Base-by-base conservation (phyloP, 1,140 invertebrate species). In the Melitaea cinxia region DNA sequence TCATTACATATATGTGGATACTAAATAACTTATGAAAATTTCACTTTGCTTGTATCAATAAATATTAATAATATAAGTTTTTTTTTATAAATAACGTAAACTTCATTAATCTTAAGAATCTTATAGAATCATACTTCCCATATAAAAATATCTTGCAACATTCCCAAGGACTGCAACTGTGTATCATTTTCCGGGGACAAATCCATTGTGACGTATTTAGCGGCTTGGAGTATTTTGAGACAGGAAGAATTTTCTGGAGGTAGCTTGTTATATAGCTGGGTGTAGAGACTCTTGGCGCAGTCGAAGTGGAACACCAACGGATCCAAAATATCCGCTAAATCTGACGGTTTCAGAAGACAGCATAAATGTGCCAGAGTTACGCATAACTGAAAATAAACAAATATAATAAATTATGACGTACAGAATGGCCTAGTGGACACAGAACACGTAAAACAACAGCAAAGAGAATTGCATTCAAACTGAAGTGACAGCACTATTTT, bases 81-180 rank as follows among this genome's bases (percentile, higher is more conserved):
- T n/a, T n/a, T n/a, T 7, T 19, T 42, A 42, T 19, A 52, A 23
- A 28, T 15, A 39, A 39, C 21, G n/a, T 53, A 54, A 24, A 54
- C 10, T 17, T 52, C 14, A 17, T 42, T 12, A 28, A 19, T 12
- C 45, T 2, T n/a, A 5, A 4, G 7, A 45, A 17, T 14, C 42
- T 52, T 19, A 62, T 19, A 9, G 10, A 19, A 49, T 65, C 72
- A 89, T 66, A 86, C 68, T 58, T 92, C 89, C 80, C 84, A 91
- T 49, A 90, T 83, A 72, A 92, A 92, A 70, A 92, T 87, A 53
- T 91, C 84, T 60, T 92, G 89, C 15, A 92, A 60, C 66, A 91
- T 88, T 53, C 72, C 78, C 37, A 92, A 64, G 12, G 87, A 70
- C 24, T 90, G 90, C 12, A 68, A 66, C 45, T 92, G 88, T 0